phyloP scores from a whole-genome alignment of 2,113 vertebrate species.

The Trochalopteron elliotii region DNA sequence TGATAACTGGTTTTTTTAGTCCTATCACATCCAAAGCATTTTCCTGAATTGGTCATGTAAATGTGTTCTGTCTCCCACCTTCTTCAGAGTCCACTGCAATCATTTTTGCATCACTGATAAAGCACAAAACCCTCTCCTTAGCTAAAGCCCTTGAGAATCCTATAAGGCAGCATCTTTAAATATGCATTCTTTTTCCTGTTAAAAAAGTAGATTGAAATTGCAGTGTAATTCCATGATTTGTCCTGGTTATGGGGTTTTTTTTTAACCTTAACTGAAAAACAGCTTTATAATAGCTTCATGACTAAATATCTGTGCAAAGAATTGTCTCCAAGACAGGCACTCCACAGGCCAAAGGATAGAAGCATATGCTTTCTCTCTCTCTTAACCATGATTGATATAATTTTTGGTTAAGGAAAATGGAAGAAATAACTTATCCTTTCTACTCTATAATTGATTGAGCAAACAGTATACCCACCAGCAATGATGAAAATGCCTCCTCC shows the following conservation, averaged over 20 bases:
- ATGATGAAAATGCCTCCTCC: conserved; percentile 88
- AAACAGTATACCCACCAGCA: conserved; percentile 80
- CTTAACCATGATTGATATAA: background rate
- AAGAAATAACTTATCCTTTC: background rate
- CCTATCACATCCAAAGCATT: background rate
- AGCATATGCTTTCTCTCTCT: background rate
- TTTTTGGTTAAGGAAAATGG: background rate
- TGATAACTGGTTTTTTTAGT: background rate
- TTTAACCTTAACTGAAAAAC: background rate
- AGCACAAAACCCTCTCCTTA: background rate
- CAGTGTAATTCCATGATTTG: background rate
- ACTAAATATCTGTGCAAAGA: background rate
- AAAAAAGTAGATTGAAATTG: background rate
- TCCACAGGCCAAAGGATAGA: background rate
- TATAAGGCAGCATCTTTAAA: background rate
- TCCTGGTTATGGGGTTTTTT: background rate
- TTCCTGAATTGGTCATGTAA: background rate
- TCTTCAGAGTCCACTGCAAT: background rate
- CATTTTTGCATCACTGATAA: background rate
- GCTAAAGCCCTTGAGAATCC: background rate
- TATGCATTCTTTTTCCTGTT: background rate
- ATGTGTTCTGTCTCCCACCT: background rate
- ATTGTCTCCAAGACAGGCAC: background rate
- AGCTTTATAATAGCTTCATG: background rate
- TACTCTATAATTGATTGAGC: background rate